Base-by-base conservation (phyloP, 2,113 vertebrate genomes). In the Hypomesus transpacificus region DNA sequence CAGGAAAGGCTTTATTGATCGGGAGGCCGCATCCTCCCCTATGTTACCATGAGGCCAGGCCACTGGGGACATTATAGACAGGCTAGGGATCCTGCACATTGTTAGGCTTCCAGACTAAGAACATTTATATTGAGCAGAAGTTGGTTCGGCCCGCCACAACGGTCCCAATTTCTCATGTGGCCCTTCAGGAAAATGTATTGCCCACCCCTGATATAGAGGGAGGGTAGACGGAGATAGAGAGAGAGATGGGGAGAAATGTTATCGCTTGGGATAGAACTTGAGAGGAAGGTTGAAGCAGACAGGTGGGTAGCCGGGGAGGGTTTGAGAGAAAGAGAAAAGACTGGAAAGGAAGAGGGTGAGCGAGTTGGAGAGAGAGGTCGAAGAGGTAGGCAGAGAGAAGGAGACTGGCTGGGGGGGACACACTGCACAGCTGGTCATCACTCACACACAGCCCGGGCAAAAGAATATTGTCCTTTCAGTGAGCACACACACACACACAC, bases 1-100 rank as follows among this genome's bases (percentile, higher is more conserved):
- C 53, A 56, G 53, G 53, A n/a, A 56, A 56, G 14, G 53, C 53
- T n/a, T 56, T 56, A 56, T 56, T 56, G 53, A 56, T 56, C 17
- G 53, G 5, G 4, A 18, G 53, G 53, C 53, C 17, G 14, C 16
- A 18, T 56, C 53, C 53, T 56, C 17, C 53, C n/a, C 16, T 1
- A 16, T 18, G 53, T 56, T 1, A 56, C 16, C n/a, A 4, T 9
- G 39, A 46, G 39, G 39, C 39, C 3, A 14, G 53, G 53, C 4
- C n/a, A 56, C 53, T 56, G 53, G 53, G 53, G 14, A n/a, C 5
- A 18, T 46, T 46, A 11, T 46, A 46, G 39, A 46, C 39, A 5
- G 9, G 39, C 39, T 2, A 46, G 39, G 9, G 9, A 46, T 34
- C 39, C 0, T 46, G 8, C 7, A 13, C 39, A 46, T 46, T 46